Conservation (phyloP, 1,140 invertebrate genomes). For the Pissodes strobi region DNA sequence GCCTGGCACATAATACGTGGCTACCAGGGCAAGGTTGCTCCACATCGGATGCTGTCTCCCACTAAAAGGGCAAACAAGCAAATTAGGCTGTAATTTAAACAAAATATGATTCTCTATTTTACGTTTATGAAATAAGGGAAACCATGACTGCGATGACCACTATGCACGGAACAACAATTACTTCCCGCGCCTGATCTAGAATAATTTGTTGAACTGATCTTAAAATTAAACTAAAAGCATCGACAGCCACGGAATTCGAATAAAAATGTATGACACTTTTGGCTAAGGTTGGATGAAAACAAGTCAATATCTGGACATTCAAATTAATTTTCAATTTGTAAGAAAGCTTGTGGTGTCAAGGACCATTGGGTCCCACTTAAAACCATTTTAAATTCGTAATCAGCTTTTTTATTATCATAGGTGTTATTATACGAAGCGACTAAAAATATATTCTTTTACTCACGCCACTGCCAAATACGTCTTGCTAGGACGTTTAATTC, state of each 20-base stretch:
- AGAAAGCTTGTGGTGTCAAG: constrained; percentile 6
- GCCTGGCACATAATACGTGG: too few relatives aligned
- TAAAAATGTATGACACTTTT: constrained; percentile 41
- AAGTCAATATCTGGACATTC: constrained; percentile 43
- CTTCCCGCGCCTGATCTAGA: constrained; percentile 37
- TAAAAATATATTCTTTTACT: constrained; percentile 9
- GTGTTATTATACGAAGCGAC: constrained; percentile 23
- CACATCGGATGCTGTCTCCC: too few relatives aligned
- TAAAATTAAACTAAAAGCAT: constrained; percentile 41
- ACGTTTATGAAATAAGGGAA: constrained; percentile 42
- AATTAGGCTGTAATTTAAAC: too few relatives aligned
- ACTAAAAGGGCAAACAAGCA: too few relatives aligned
- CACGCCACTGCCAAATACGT: constrained; percentile 16
- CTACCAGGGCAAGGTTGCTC: too few relatives aligned
- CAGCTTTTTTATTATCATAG: constrained; percentile 40
- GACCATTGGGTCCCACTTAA: not conserved
- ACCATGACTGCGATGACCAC: constrained; percentile 48
- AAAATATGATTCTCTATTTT: too few relatives aligned
- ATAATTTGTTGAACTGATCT: constrained; percentile 41
- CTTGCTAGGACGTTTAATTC: not conserved
- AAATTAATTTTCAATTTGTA: constrained; percentile 30
- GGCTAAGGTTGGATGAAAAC: constrained; percentile 43
- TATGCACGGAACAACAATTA: constrained; percentile 50
- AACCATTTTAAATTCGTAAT: constrained; percentile 38
- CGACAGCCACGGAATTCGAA: constrained; percentile 33